These are phyloP conservation scores for Enteromius paludinosus DNA, from an alignment of 2,797 vertebrate species.

Conservation along the genomic window DNA sequence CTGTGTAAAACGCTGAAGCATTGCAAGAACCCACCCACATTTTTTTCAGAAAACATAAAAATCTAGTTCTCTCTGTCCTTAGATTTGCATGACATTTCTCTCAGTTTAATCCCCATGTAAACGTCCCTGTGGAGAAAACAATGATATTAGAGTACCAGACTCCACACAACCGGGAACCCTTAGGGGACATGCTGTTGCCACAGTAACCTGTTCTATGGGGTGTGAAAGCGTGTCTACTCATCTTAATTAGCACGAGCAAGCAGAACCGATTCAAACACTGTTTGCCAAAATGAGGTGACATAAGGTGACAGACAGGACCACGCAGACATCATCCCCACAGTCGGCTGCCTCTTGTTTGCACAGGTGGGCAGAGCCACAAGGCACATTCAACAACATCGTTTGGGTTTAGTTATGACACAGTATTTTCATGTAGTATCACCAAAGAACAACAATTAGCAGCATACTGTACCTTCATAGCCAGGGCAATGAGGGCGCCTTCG, in stretches of 20 bases:
- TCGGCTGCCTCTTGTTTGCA: not conserved
- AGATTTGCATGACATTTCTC: slow-evolving; percentile 8
- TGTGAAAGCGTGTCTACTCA: slow-evolving; percentile 14
- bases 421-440: not conserved
- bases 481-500: slow-evolving; percentile 85
- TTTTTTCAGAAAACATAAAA: no score
- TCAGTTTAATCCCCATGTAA: slow-evolving; percentile 12
- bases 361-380: not conserved
- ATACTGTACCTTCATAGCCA: slow-evolving; percentile 77
- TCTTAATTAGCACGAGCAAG: slow-evolving; percentile 15
- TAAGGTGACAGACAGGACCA: not conserved
- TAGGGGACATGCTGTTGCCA: slow-evolving; percentile 33
- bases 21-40: no score
- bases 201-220: slow-evolving; percentile 25
- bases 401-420: not conserved
- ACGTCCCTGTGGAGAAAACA: slow-evolving; percentile 1
- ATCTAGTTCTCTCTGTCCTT: not conserved
- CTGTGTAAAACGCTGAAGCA: no score
- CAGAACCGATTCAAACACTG: not conserved
- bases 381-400: not conserved
- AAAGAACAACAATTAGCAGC: not conserved
- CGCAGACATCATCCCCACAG: not conserved
- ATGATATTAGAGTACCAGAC: slow-evolving; percentile 26
- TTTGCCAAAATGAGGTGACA: slow-evolving; percentile 32
- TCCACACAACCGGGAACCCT: slow-evolving; percentile 12